Evolutionary conservation across 2,113 vertebrate species (phyloP).

Genomic region (Callaeas wilsoni): DNA sequence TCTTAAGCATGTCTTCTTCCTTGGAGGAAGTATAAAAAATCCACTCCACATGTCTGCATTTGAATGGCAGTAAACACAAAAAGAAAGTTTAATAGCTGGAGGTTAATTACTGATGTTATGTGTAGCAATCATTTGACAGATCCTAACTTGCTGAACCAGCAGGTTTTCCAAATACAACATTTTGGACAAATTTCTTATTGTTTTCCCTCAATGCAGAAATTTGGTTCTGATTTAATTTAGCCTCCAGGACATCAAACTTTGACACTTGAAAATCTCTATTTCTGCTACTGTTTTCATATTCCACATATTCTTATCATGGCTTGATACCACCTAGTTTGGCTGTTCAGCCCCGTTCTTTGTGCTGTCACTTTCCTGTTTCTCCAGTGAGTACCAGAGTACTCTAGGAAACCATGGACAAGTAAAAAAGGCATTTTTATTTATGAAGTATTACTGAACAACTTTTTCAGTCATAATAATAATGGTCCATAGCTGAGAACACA

Average conservation of each 20-base stretch:
- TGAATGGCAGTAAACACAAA: background rate
- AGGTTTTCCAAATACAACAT: background rate
- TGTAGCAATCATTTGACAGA: background rate
- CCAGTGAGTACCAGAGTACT: background rate
- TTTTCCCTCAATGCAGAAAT: background rate
- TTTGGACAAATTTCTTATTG: background rate
- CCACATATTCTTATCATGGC: background rate
- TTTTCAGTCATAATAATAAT: background rate
- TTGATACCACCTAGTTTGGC: background rate
- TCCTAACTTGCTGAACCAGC: background rate
- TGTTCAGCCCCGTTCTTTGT: background rate
- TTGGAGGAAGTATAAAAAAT: background rate
- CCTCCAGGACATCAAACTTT: background rate
- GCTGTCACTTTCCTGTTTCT: background rate
- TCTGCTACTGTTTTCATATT: background rate
- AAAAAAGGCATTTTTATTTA: background rate
- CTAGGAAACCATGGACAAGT: background rate
- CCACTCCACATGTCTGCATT: background rate
- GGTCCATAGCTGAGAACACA: background rate
- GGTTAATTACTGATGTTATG: background rate
- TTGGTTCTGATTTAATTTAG: background rate
- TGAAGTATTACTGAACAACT: background rate
- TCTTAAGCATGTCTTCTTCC: background rate
- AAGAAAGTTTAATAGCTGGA: background rate
- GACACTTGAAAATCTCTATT: background rate